These are phyloP conservation scores for Hypena proboscidalis DNA, from an alignment of 2,888 invertebrate genomes.

Conservation along the genomic window DNA sequence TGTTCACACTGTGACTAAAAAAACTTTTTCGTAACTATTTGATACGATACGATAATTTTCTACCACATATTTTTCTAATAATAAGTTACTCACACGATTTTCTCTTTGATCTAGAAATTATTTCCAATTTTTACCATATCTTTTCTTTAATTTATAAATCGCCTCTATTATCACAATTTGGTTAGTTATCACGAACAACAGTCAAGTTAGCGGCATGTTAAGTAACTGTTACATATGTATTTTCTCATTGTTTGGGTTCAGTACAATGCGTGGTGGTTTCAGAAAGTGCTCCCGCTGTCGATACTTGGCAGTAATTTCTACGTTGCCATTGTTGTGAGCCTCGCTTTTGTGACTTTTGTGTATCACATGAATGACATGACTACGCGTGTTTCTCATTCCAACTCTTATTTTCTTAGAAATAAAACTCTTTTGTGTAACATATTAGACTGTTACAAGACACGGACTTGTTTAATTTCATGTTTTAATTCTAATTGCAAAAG, in stretches of 20 bases:
- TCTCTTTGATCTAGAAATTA: no score
- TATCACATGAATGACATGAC: slow-evolving; percentile 56
- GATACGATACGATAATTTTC: no score
- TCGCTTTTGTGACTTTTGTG: slow-evolving; percentile 58
- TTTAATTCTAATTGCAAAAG: not conserved
- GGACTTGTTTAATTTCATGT: not conserved
- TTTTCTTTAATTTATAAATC: not conserved
- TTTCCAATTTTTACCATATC: slow-evolving; percentile 28
- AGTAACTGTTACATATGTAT: slow-evolving; percentile 39
- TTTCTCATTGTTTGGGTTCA: slow-evolving; percentile 53
- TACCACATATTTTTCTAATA: no score
- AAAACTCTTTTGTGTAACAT: slow-evolving; percentile 16
- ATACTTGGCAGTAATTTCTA: slow-evolving; percentile 63
- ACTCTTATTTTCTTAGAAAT: slow-evolving; percentile 38
- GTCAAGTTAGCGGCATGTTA: slow-evolving; percentile 20
- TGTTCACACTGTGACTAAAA: no score
- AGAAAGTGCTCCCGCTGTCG: slow-evolving; percentile 59
- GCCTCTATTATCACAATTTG: slow-evolving; percentile 1
- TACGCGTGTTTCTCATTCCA: slow-evolving; percentile 50
- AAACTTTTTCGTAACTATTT: no score
- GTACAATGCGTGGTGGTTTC: slow-evolving; percentile 56
- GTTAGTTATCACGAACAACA: slow-evolving; percentile 10
- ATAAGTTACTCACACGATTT: no score
- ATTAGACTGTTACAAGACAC: slow-evolving; percentile 4
- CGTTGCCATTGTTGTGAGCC: slow-evolving; percentile 58